These are phyloP conservation scores for Pituophis catenifer DNA, from an alignment of 2,113 vertebrate genomes.

Conservation along the genomic window DNA sequence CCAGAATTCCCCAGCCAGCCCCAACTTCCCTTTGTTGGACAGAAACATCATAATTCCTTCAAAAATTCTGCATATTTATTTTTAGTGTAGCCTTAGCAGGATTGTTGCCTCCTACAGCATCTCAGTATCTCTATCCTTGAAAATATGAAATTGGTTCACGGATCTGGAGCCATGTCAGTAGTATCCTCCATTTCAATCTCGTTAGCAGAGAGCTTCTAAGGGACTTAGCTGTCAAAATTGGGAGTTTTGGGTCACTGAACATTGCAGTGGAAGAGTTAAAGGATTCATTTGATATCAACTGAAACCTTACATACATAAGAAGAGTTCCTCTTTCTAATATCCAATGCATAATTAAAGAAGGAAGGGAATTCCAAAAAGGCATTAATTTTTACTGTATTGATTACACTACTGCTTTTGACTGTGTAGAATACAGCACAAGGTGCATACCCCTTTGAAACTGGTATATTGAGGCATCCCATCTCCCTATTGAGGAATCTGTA, in stretches of 20 bases:
- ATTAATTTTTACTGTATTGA: not conserved
- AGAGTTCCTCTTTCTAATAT: not conserved
- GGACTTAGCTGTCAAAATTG: not conserved
- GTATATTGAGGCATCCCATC: not conserved
- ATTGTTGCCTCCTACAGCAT: not conserved
- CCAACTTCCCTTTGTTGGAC: not conserved
- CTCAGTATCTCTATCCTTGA: not conserved
- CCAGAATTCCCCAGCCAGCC: not conserved
- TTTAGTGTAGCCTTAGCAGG: not conserved
- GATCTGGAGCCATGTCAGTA: not conserved
- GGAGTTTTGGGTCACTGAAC: conserved; percentile 23
- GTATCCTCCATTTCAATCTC: conserved; percentile 32
- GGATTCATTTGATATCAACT: conserved; percentile 9
- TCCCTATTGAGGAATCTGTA: not conserved
- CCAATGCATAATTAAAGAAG: not conserved
- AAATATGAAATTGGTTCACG: not conserved
- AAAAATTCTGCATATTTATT: conserved; percentile 11
- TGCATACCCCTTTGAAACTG: not conserved
- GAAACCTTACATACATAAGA: conserved; percentile 4
- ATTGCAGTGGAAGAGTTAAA: conserved; percentile 19
- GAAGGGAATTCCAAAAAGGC: not conserved
- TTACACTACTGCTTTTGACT: not conserved
- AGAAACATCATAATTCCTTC: conserved; percentile 1
- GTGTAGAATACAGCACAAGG: not conserved
- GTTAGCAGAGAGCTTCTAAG: conserved; percentile 17